These are phyloP conservation scores for Tachina lurida DNA, from an alignment of 2,888 invertebrate genomes.

Conservation along the genomic window DNA sequence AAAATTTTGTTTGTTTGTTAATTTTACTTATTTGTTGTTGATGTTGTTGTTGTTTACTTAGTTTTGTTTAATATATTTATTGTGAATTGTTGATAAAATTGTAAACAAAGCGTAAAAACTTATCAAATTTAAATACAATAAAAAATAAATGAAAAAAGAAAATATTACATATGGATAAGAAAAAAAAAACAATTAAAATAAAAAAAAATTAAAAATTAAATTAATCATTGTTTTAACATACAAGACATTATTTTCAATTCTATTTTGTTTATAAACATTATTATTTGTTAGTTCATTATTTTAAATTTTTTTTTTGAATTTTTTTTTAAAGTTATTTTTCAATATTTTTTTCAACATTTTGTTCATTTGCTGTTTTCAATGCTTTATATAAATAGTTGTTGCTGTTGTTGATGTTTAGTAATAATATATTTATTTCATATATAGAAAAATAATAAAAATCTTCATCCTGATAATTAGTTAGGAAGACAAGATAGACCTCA, in stretches of 20 bases:
- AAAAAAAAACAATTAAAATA: conserved; percentile 70
- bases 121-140: conserved; percentile 18
- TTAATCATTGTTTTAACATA: conserved; percentile 59
- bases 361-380: conserved; percentile 72
- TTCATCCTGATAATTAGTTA: conserved; percentile 42
- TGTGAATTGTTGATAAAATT: conserved; percentile 74
- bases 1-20: conserved; percentile 73
- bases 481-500: conserved; percentile 40
- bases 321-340: conserved; percentile 60
- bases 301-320: conserved; percentile 70
- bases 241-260: conserved; percentile 54
- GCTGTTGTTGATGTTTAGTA: conserved; percentile 53
- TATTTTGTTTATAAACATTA: conserved; percentile 67
- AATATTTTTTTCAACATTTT: conserved; percentile 58
- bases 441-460: conserved; percentile 26
- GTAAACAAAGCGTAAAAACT: conserved; percentile 47
- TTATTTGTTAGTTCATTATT: conserved; percentile 73
- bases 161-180: conserved; percentile 73
- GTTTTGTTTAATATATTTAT: conserved; percentile 63
- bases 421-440: conserved; percentile 47
- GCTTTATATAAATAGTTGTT: conserved; percentile 63
- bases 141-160: conserved; percentile 64
- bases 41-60: conserved; percentile 64
- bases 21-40: conserved; percentile 22
- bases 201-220: conserved; percentile 64